Evolutionary conservation across 2,113 vertebrate species (phyloP).

Genomic region (Gorsachius goisagi): DNA sequence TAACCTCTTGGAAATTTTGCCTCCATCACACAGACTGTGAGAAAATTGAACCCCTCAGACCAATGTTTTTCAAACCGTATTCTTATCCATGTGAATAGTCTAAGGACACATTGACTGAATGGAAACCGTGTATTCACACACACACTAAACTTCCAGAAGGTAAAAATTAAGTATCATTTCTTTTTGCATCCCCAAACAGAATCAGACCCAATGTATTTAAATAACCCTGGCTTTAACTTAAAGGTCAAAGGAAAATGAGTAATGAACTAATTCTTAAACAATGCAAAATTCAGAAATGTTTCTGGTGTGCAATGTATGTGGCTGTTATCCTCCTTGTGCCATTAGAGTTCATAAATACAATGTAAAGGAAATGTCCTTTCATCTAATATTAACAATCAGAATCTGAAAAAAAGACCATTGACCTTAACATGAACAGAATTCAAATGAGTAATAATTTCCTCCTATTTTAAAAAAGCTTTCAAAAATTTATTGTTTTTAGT

Average conservation of each 20-base stretch:
- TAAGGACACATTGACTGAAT: not conserved
- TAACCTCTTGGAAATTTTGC: not conserved
- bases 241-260: slow-evolving; percentile 72
- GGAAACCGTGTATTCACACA: not conserved
- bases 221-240: slow-evolving; percentile 43
- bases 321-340: slow-evolving; percentile 58
- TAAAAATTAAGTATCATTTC: not conserved
- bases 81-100: not conserved
- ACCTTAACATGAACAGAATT: slow-evolving; percentile 69
- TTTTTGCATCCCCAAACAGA: not conserved
- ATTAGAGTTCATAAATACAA: slow-evolving; percentile 68
- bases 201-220: not conserved
- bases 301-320: slow-evolving; percentile 62
- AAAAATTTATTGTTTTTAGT: slow-evolving; percentile 70
- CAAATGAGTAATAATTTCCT: slow-evolving; percentile 77
- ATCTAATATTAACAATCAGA: slow-evolving; percentile 76
- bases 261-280: slow-evolving; percentile 62
- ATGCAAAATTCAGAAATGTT: slow-evolving; percentile 58
- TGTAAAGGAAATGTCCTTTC: slow-evolving; percentile 77
- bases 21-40: not conserved
- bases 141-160: not conserved
- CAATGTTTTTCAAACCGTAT: not conserved
- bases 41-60: not conserved
- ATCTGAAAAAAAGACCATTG: slow-evolving; percentile 59
- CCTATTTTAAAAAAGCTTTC: slow-evolving; percentile 70